Percentiles rank a stretch among this genome's conserved stretches.
These are phyloP conservation scores for Telmatochromis bifrenatus DNA, from an alignment of 2,113 vertebrate genomes.

Conservation along the genomic window DNA sequence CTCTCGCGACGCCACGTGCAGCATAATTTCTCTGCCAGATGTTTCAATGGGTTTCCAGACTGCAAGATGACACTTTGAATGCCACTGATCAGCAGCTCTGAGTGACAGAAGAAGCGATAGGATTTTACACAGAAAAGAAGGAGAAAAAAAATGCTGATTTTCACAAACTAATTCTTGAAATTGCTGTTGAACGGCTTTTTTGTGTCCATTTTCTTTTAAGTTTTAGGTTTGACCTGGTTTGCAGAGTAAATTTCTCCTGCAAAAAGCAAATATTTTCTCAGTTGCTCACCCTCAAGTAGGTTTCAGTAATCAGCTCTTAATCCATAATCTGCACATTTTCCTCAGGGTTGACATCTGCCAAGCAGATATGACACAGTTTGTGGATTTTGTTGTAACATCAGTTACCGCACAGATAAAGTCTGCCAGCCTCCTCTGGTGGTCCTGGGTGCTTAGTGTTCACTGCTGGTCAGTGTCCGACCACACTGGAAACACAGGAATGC, in stretches of 20 bases:
- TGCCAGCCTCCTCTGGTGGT: slow-evolving; percentile 17
- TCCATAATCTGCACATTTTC: slow-evolving; percentile 65
- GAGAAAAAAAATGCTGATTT: not conserved
- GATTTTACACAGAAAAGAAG: not conserved
- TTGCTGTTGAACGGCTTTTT: slow-evolving; percentile 27
- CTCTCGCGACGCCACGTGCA: slow-evolving; percentile 35
- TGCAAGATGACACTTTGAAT: slow-evolving; percentile 53
- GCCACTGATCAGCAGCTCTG: slow-evolving; percentile 44
- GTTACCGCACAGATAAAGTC: slow-evolving; percentile 11
- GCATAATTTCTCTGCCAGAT: slow-evolving; percentile 17
- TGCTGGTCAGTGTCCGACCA: slow-evolving; percentile 65
- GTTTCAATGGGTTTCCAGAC: slow-evolving; percentile 44
- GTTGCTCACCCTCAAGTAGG: slow-evolving; percentile 38
- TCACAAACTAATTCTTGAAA: not conserved
- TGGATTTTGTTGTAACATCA: slow-evolving; percentile 37
- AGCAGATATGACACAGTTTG: slow-evolving; percentile 50
- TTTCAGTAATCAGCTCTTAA: slow-evolving; percentile 38
- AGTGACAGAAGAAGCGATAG: slow-evolving; percentile 15
- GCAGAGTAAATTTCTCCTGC: slow-evolving; percentile 15
- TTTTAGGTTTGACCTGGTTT: slow-evolving; percentile 23
- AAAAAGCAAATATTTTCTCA: not conserved
- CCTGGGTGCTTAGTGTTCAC: slow-evolving; percentile 45
- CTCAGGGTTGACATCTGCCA: slow-evolving; percentile 63
- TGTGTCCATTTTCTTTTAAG: not conserved
- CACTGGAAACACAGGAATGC: slow-evolving; percentile 45